Percentiles rank a stretch among this genome's conserved stretches.
phyloP scores from a whole-genome alignment of 1,140 invertebrate species.

The Capitella teleta region DNA sequence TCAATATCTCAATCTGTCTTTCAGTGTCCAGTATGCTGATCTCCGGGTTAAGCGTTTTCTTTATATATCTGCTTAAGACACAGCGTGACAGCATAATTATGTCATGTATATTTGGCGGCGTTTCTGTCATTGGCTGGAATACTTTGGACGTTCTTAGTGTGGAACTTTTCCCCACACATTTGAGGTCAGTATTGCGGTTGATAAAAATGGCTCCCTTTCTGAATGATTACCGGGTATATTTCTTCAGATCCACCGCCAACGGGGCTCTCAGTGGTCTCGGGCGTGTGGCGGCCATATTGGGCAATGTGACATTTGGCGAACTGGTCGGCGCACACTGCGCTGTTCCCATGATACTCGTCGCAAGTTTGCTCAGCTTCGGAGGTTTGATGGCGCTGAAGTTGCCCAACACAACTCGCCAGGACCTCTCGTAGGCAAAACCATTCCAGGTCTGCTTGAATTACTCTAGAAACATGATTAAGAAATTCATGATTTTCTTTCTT shows the following conservation, averaged over 20 bases:
- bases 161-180: conserved; percentile 45
- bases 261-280: conserved; percentile 41
- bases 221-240: too few relatives aligned
- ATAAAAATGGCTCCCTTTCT: not conserved
- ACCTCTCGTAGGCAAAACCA: conserved; percentile 10
- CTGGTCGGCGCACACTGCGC: conserved; percentile 41
- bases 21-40: conserved; percentile 43
- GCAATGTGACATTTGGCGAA: conserved; percentile 42
- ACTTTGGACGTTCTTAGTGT: conserved; percentile 43
- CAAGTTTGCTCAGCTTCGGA: conserved; percentile 38
- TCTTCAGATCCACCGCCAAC: conserved; percentile 43
- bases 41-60: conserved; percentile 42
- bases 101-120: conserved; percentile 43
- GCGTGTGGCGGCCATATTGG: conserved; percentile 43
- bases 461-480: too few relatives aligned
- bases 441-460: too few relatives aligned
- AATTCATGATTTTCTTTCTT: too few relatives aligned
- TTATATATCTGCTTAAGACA: conserved; percentile 42
- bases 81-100: conserved; percentile 26
- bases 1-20: conserved; percentile 10
- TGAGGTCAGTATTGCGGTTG: conserved; percentile 46
- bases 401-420: conserved; percentile 36
- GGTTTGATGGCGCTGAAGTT: conserved; percentile 38
- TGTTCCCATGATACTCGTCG: conserved; percentile 44
- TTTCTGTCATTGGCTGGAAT: conserved; percentile 45